Evolutionary conservation across 2,888 invertebrate genomes (phyloP).

Genomic region (Serripes groenlandicus): DNA sequence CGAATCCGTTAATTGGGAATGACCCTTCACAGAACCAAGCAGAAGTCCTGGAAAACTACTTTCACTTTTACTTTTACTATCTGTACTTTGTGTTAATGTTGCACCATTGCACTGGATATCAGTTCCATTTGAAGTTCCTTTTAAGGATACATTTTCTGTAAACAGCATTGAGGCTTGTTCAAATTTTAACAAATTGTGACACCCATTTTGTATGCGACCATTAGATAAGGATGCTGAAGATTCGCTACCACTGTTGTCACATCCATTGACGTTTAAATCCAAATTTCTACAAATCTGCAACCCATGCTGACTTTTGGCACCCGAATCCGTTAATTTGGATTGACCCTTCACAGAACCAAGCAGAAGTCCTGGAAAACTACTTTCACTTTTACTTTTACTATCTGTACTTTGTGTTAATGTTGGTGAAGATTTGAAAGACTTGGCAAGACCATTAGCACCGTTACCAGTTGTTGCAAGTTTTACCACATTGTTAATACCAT

Average conservation of each 20-base stretch:
- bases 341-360: too few relatives aligned
- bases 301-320: too few relatives aligned
- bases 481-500: background rate
- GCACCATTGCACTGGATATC: background rate
- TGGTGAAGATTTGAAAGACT: background rate
- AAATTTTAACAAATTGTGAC: too few relatives aligned
- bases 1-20: too few relatives aligned
- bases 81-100: background rate
- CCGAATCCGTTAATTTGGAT: too few relatives aligned
- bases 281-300: too few relatives aligned
- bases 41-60: too few relatives aligned
- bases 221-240: too few relatives aligned
- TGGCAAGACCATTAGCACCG: background rate
- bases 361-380: too few relatives aligned
- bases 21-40: too few relatives aligned
- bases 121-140: background rate
- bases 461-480: background rate
- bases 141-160: background rate
- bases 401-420: background rate
- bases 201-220: background rate
- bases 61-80: background rate
- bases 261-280: too few relatives aligned
- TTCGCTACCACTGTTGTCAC: too few relatives aligned
- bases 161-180: conserved; percentile 71
- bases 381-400: background rate